Evolutionary conservation across 2,888 invertebrate genomes (phyloP), one percentile per base, ranked within the genome.

Genomic region (Eristalinus aeneus): DNA sequence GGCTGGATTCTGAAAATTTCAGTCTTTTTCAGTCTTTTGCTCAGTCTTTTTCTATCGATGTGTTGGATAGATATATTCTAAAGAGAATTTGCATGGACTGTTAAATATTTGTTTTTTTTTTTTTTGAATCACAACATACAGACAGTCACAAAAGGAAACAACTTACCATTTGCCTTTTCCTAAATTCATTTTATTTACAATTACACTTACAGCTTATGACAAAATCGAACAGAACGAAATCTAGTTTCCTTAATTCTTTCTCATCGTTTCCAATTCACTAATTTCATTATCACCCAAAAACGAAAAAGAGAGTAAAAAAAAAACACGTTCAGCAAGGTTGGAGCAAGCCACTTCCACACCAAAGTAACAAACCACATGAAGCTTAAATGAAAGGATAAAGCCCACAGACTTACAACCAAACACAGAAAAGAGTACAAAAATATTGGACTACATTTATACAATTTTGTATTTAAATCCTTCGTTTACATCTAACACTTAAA

Each of bases 401-500:
- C 63, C 76, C 71, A 20, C 39, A 23, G 27, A 61, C 63, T 65
- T 32, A 63, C 68, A 74, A 39, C 53, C 39, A 46, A 39, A 72
- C 60, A 72, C 64, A 79, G 32, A 23, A 34, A 27, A 27, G 11
- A 58, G 10, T 10, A 69, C 75, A 65, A 74, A 75, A 71, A 73
- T 34, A 61, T 65, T 27, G 27, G 27, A 16, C 46, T n/a, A 75
- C 71, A 75, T 61, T 72, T 72, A 69, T 68, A 85, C 80, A 85
- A 80, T 68, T 72, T 67, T 84, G 84, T 84, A 84, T 84, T 84
- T 83, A 64, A 78, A 76, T 80, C 76, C 76, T 36, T 75, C 46
- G 12, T 77, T 81, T 76, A 80, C 76, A 77, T 72, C 85, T 85
- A 81, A 80, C 72, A 60, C 85, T 85, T 85, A 85, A 81, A 85